Evolutionary conservation across 1,140 invertebrate genomes (phyloP).

Genomic region (Leucophenga varia): DNA sequence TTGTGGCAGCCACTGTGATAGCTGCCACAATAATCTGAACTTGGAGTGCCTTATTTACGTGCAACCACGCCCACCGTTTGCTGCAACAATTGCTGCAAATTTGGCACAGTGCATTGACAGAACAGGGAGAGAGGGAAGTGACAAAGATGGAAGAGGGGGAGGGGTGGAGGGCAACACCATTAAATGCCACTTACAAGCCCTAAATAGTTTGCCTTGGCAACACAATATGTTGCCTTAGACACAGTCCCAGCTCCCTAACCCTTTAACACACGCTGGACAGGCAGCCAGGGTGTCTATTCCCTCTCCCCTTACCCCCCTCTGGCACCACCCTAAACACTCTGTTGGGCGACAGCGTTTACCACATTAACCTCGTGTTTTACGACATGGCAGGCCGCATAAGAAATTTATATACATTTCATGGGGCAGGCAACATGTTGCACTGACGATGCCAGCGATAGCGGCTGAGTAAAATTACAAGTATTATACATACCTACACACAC

Average conservation of each 20-base stretch:
- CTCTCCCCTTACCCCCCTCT: not conserved
- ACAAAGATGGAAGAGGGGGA: too few relatives aligned
- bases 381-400: constrained; percentile 47
- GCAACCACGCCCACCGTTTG: constrained; percentile 1
- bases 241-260: constrained; percentile 1
- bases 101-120: too few relatives aligned
- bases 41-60: not conserved
- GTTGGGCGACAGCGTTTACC: constrained; percentile 37
- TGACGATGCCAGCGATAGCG: constrained; percentile 28
- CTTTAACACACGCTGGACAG: too few relatives aligned
- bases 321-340: not conserved
- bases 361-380: constrained; percentile 52
- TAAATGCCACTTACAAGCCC: constrained; percentile 47
- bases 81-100: not conserved
- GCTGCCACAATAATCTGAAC: constrained; percentile 16
- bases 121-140: too few relatives aligned
- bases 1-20: constrained; percentile 7
- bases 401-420: constrained; percentile 54
- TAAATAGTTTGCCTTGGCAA: constrained; percentile 45
- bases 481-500: too few relatives aligned
- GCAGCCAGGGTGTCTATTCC: too few relatives aligned
- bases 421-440: constrained; percentile 45
- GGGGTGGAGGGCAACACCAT: constrained; percentile 34
- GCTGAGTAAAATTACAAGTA: too few relatives aligned
- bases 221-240: constrained; percentile 33